These are phyloP conservation scores for Xiphorhynchus elegans DNA, from an alignment of 2,113 vertebrate species.

Conservation along the genomic window DNA sequence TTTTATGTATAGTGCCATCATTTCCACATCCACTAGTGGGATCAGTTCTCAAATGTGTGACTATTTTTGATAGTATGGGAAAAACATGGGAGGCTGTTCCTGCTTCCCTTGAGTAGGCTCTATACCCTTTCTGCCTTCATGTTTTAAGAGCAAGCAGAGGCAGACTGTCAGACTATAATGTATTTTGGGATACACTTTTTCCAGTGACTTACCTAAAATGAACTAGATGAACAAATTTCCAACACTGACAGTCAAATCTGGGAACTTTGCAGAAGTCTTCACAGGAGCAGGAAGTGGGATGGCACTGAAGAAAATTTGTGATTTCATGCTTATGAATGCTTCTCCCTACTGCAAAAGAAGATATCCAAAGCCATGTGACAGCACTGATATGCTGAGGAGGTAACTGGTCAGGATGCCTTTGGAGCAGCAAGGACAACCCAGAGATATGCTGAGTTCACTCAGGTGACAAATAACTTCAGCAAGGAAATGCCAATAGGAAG, in stretches of 20 bases:
- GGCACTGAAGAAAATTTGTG: background rate
- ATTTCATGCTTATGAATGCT: background rate
- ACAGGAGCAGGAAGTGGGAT: background rate
- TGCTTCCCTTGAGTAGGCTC: background rate
- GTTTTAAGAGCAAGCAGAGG: background rate
- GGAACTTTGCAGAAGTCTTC: background rate
- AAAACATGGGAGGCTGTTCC: background rate
- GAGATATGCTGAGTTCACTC: background rate
- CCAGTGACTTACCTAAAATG: background rate
- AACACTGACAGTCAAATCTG: background rate
- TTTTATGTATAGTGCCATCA: background rate
- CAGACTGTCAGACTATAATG: background rate
- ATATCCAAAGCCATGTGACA: background rate
- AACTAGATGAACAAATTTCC: background rate
- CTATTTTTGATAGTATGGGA: background rate
- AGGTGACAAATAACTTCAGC: background rate
- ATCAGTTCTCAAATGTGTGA: background rate
- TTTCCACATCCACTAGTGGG: rapidly evolving
- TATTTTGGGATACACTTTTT: background rate
- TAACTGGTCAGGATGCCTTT: background rate
- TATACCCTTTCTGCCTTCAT: background rate
- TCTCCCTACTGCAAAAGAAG: background rate
- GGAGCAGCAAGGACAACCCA: background rate
- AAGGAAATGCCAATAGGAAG: background rate
- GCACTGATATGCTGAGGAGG: rapidly evolving